Conservation (phyloP, 1,140 invertebrate species). For the Diprion similis region DNA sequence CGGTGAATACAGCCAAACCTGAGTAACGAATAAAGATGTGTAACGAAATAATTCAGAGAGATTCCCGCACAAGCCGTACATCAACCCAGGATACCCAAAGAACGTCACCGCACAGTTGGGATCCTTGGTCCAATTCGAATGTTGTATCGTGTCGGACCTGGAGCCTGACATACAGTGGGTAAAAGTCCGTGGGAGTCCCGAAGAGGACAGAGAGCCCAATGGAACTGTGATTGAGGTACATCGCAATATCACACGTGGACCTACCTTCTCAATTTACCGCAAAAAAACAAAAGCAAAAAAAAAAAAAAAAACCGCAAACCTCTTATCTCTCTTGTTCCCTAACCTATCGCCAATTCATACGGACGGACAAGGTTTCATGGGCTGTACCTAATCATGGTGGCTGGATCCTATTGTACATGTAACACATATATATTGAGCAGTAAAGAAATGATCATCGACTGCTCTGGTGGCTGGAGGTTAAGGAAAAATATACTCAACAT, state of each 20-base stretch:
- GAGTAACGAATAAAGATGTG: too few species aligned
- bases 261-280: slow-evolving; percentile 37
- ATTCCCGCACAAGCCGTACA: slow-evolving; percentile 79
- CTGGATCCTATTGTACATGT: too few species aligned
- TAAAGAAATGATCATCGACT: not conserved
- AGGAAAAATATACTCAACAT: not conserved
- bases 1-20: too few species aligned
- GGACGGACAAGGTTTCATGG: not conserved
- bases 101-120: slow-evolving; percentile 79
- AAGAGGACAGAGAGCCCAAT: slow-evolving; percentile 61
- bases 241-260: slow-evolving; percentile 24
- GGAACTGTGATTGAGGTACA: slow-evolving; percentile 66
- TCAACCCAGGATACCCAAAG: slow-evolving; percentile 77
- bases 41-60: slow-evolving; percentile 64
- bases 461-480: not conserved
- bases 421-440: too few species aligned
- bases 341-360: slow-evolving; percentile 11
- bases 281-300: slow-evolving; percentile 23
- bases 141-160: slow-evolving; percentile 75
- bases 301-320: not conserved
- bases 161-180: slow-evolving; percentile 81
- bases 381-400: not conserved
- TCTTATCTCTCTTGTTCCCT: slow-evolving; percentile 17
- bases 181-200: slow-evolving; percentile 62
- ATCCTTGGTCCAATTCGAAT: slow-evolving; percentile 74